phyloP scores from a whole-genome alignment of 2,113 vertebrate genomes.

The Cyanoramphus novaezelandiae region DNA sequence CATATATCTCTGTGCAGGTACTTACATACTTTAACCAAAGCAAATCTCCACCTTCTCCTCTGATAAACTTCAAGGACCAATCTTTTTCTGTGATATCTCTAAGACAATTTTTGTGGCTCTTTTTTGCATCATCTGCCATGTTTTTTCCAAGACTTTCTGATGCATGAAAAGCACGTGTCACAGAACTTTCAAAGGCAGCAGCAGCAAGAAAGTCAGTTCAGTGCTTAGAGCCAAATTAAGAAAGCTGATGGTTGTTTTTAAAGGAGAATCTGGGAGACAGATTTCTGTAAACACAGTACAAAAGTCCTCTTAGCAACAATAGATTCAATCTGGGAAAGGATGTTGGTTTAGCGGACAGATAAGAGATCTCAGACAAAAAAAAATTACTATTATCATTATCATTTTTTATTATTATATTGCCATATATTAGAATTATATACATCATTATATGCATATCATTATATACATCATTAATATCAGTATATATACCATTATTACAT shows the following conservation, averaged over 20 bases:
- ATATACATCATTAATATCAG: neutral
- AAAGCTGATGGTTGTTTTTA: neutral
- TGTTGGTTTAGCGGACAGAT: neutral
- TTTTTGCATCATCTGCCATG: neutral
- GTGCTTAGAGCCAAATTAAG: neutral
- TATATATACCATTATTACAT: neutral
- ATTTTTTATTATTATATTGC: neutral
- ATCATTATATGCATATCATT: neutral
- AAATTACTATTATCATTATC: neutral
- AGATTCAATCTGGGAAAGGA: neutral
- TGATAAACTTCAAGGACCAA: neutral
- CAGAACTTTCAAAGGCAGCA: neutral
- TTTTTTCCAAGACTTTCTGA: neutral
- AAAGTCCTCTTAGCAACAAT: neutral
- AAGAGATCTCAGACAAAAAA: neutral
- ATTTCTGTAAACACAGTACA: neutral
- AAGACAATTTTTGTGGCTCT: neutral
- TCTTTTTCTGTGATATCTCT: neutral
- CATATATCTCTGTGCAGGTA: neutral
- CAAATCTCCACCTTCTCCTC: neutral
- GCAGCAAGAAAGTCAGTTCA: neutral
- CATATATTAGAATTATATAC: neutral
- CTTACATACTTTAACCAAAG: neutral
- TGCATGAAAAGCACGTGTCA: neutral
- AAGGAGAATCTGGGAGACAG: neutral